Conservation (phyloP, 2,888 invertebrate genomes). For the Patella pellucida region DNA sequence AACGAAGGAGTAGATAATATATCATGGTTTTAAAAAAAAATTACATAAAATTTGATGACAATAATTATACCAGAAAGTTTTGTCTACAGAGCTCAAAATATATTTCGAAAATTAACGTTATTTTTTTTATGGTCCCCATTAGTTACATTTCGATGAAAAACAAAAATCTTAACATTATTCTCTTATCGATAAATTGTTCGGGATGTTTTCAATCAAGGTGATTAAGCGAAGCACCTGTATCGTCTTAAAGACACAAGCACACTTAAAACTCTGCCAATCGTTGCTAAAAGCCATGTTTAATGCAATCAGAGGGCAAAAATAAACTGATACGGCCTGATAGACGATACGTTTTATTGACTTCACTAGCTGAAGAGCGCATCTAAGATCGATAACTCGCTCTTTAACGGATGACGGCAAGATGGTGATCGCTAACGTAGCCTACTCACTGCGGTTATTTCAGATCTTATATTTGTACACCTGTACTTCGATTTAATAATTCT, state of each 20-base stretch:
- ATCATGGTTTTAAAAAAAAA: too few species aligned
- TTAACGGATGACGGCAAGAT: constrained; percentile 10
- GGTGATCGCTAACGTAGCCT: not conserved
- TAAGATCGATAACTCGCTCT: constrained; percentile 23
- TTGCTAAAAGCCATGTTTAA: not conserved
- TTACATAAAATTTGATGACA: too few species aligned
- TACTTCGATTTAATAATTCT: constrained; percentile 2
- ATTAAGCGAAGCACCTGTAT: constrained; percentile 3
- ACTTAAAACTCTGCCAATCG: constrained; percentile 5
- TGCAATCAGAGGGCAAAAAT: constrained; percentile 9
- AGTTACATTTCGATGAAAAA: too few species aligned
- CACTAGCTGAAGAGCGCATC: constrained; percentile 17
- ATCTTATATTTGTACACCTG: constrained; percentile 1
- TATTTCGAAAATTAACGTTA: too few species aligned
- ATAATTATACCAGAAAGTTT: too few species aligned
- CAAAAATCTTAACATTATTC: too few species aligned
- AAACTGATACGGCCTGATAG: not conserved
- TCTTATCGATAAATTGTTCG: too few species aligned
- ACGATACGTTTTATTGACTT: constrained; percentile 21
- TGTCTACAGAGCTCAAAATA: too few species aligned
- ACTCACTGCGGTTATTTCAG: not conserved
- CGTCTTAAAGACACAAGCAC: constrained; percentile 9
- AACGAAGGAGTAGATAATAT: too few species aligned
- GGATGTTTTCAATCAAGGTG: constrained; percentile 1
- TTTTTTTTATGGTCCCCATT: too few species aligned